These are phyloP conservation scores for Pelecanus crispus DNA, from an alignment of 2,113 vertebrate species.

Conservation along the genomic window DNA sequence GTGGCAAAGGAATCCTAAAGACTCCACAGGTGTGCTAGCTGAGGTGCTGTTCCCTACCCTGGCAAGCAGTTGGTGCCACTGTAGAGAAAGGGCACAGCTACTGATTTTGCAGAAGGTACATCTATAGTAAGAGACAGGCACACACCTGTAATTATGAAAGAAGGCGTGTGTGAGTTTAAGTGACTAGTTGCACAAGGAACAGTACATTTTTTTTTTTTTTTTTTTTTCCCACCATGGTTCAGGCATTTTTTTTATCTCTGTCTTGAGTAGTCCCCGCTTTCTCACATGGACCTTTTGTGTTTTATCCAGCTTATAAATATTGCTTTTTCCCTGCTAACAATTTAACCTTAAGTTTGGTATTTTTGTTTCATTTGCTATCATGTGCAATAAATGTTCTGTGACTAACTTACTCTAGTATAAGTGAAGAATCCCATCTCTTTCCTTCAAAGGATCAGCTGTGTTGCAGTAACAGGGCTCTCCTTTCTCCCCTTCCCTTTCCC, in stretches of 20 bases:
- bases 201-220: not conserved
- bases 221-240: not conserved
- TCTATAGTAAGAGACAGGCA: not conserved
- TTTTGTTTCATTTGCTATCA: rapidly evolving
- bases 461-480: not conserved
- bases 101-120: not conserved
- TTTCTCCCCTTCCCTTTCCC: not conserved
- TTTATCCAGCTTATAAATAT: not conserved
- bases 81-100: not conserved
- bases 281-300: not conserved
- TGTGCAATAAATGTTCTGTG: not conserved
- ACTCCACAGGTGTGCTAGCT: not conserved
- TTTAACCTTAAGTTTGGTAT: not conserved
- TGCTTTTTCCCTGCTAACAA: not conserved
- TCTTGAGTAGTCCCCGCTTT: rapidly evolving
- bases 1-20: not conserved
- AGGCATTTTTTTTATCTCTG: not conserved
- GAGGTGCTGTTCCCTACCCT: not conserved
- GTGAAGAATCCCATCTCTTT: not conserved
- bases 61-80: not conserved
- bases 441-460: not conserved
- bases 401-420: not conserved
- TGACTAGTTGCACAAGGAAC: not conserved
- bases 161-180: not conserved
- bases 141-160: not conserved